phyloP scores from a whole-genome alignment of 92 coral and sea anemone species.

The Phenganax stokvisi region DNA sequence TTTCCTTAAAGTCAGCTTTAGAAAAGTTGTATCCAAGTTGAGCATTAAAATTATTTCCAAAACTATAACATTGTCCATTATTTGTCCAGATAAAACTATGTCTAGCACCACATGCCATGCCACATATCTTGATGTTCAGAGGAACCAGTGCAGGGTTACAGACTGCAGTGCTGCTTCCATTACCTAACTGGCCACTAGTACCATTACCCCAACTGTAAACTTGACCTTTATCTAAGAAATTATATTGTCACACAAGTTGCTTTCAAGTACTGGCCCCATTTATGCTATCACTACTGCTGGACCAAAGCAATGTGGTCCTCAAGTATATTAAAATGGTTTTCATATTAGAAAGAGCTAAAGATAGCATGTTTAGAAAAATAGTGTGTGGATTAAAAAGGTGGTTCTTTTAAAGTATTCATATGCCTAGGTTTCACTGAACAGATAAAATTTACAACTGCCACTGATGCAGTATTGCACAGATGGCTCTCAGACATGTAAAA shows the following conservation, averaged over 20 bases:
- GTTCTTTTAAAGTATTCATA: too few relatives aligned
- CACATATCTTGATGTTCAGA: conserved; percentile 58
- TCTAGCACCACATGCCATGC: conserved; percentile 88
- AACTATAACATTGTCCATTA: conserved; percentile 87
- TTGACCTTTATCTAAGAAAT: conserved; percentile 55
- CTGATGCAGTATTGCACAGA: too few relatives aligned
- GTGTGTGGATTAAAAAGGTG: too few relatives aligned
- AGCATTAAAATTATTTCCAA: conserved; percentile 93
- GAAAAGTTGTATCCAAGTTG: conserved; percentile 96
- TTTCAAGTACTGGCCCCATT: neutral
- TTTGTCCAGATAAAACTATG: conserved; percentile 94
- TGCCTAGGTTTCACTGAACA: too few relatives aligned
- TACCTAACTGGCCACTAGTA: conserved; percentile 95
- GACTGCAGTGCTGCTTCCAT: conserved; percentile 62
- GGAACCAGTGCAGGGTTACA: conserved; percentile 60
- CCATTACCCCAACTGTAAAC: conserved; percentile 95
- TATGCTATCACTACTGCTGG: neutral
- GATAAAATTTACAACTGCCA: too few relatives aligned
- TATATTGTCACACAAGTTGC: neutral
- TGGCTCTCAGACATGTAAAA: too few relatives aligned
- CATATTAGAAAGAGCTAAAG: too few relatives aligned
- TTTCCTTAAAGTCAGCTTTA: conserved; percentile 92
- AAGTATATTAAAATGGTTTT: too few relatives aligned
- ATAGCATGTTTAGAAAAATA: too few relatives aligned
- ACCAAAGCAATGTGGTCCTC: neutral